Evolutionary conservation across 2,888 invertebrate species (phyloP).

Genomic region (Dasypogon diadema): DNA sequence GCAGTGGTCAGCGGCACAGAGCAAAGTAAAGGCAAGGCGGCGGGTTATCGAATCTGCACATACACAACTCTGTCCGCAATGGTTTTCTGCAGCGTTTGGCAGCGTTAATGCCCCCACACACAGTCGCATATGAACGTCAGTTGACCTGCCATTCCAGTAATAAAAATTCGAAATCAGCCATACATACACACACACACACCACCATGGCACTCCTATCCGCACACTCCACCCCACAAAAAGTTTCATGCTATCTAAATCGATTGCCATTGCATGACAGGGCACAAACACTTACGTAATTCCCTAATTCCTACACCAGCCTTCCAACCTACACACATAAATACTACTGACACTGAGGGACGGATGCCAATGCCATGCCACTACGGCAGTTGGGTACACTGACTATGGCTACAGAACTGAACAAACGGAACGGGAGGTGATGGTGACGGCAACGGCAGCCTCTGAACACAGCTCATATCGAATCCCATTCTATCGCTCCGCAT

Average conservation of each 20-base stretch:
- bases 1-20: constrained; percentile 26
- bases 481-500: too few relatives aligned
- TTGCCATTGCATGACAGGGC: constrained; percentile 45
- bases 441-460: not conserved
- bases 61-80: constrained; percentile 8
- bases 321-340: constrained; percentile 4
- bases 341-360: constrained; percentile 14
- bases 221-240: constrained; percentile 31
- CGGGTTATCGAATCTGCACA: not conserved
- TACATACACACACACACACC: not conserved
- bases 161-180: constrained; percentile 33
- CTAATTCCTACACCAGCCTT: not conserved
- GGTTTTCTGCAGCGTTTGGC: constrained; percentile 33
- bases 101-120: constrained; percentile 15
- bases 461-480: too few relatives aligned
- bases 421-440: constrained; percentile 8
- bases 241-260: constrained; percentile 49
- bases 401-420: not conserved
- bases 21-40: constrained; percentile 10
- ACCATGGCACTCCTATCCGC: constrained; percentile 33
- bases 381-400: not conserved
- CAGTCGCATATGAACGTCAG: constrained; percentile 16
- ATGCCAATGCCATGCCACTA: constrained; percentile 7
- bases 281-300: constrained; percentile 36
- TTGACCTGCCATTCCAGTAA: constrained; percentile 38